Evolutionary conservation across 2,113 vertebrate species (phyloP), one percentile per base, ranked within the genome.

Genomic region (Electrona antarctica): DNA sequence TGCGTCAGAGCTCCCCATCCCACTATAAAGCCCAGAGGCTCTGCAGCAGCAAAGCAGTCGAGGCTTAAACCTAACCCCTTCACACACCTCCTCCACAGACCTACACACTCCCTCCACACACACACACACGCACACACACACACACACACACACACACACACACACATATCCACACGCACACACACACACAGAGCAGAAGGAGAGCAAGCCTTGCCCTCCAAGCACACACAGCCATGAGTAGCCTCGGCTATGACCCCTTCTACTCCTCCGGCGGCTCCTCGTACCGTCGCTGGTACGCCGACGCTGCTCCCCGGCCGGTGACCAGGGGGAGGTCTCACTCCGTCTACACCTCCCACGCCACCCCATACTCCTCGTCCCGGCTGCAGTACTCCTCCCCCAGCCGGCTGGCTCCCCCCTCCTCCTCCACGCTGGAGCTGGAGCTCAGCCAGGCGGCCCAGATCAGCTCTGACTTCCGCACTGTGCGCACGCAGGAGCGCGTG

Each of bases 201-300:
- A 76, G 77, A 88, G 84, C 84, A 86, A 71, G 70, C 75, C 50
- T 60, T 64, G 65, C 76, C 51, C 73, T 12, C 12, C 10, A 5
- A 54, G n/a, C 52, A 12, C 52, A 14, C 57, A 64, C 71, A 87
- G 64, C 83, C 85, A 92, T 92, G 91, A 90, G 89, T 89, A 85
- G 85, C 81, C 49, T 90, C 28, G 90, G 91, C 75, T 92, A 88
- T 81, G 92, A 93, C 82, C 91, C 89, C 21, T 92, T 85, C 76
- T 91, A 87, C 77, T 80, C 86, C 76, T 94, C 76, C 76, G 76
- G 66, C 79, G 70, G 81, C 67, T 94, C 91, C 84, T 81, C 90
- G 81, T 96, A 88, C 92, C 95, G 94, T 83, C 95, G 89, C 92
- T 97, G 93, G 95, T 92, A 90, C 74, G 87, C 64, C 4, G 92